Percentiles rank a stretch among this genome's conserved stretches.
These are phyloP conservation scores for Venustaconcha ellipsiformis DNA, from an alignment of 1,140 invertebrate species.

Conservation along the genomic window DNA sequence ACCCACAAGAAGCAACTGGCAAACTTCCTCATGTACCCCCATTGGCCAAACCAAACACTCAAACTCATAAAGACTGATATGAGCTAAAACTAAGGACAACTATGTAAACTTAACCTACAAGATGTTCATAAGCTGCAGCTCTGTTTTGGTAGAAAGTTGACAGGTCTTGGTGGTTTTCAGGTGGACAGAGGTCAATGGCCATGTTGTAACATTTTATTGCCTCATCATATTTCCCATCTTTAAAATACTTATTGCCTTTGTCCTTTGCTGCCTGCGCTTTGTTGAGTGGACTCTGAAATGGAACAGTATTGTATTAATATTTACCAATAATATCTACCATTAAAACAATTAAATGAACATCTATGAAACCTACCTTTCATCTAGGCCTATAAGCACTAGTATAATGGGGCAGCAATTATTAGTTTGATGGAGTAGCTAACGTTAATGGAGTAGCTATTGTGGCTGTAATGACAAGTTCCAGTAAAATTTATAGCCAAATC, in stretches of 20 bases:
- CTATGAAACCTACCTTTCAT: neutral
- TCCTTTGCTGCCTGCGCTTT: slow-evolving; percentile 83
- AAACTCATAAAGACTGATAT: too few species aligned
- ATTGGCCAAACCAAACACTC: too few species aligned
- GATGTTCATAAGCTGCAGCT: slow-evolving; percentile 93
- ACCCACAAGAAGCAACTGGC: too few species aligned
- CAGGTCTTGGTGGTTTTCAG: slow-evolving; percentile 79
- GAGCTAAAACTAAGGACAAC: too few species aligned
- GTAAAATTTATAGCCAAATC: too few species aligned
- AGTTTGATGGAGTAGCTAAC: too few species aligned
- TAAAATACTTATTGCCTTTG: slow-evolving; percentile 90
- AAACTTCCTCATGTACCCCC: too few species aligned
- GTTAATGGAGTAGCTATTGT: too few species aligned
- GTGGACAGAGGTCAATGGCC: slow-evolving; percentile 85
- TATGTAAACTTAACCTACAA: slow-evolving; percentile 72
- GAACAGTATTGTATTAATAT: neutral
- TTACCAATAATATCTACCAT: neutral
- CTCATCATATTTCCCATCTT: slow-evolving; percentile 86
- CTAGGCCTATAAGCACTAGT: neutral
- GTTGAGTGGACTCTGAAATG: slow-evolving; percentile 70
- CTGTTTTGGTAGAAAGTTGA: slow-evolving; percentile 96
- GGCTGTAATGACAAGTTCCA: too few species aligned
- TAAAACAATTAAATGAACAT: too few species aligned
- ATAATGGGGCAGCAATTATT: too few species aligned
- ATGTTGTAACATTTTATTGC: slow-evolving; percentile 89